Percentiles rank a stretch among this genome's conserved stretches.
These are phyloP conservation scores for Strigamia maritima DNA, from an alignment of 2,888 invertebrate genomes.

Conservation along the genomic window DNA sequence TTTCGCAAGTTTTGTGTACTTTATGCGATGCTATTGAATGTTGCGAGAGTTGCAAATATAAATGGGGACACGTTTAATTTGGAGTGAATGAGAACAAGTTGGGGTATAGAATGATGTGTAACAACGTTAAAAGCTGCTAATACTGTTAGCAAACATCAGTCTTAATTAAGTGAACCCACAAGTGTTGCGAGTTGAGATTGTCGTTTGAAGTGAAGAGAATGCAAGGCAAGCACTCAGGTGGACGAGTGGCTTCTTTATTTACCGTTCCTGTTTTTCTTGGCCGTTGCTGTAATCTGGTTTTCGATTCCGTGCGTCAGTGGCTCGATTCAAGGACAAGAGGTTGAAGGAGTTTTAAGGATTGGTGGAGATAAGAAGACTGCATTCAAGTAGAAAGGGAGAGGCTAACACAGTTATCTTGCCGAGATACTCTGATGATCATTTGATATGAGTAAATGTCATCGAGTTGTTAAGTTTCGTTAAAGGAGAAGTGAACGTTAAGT, in stretches of 20 bases:
- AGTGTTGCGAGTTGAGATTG: neutral
- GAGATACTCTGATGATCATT: neutral
- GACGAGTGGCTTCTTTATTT: conserved; percentile 19
- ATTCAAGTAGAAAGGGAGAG: neutral
- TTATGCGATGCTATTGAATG: neutral
- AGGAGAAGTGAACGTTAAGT: neutral
- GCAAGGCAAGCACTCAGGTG: neutral
- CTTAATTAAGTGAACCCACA: conserved; percentile 5
- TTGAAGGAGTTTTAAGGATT: conserved; percentile 1
- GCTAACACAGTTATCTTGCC: neutral
- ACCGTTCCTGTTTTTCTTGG: conserved; percentile 18
- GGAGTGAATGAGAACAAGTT: neutral
- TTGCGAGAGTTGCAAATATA: neutral
- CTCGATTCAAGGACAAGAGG: conserved; percentile 12
- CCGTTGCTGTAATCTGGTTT: conserved; percentile 3
- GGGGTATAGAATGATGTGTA: neutral
- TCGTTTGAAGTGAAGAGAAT: neutral
- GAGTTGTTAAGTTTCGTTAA: neutral
- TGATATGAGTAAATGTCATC: neutral
- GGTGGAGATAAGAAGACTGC: neutral
- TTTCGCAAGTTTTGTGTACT: neutral
- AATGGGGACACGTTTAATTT: neutral
- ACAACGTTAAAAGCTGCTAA: neutral
- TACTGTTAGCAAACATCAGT: neutral
- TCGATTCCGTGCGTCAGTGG: conserved; percentile 7